Base-by-base conservation (phyloP, 2,113 vertebrate species). In the Struthio camelus region DNA sequence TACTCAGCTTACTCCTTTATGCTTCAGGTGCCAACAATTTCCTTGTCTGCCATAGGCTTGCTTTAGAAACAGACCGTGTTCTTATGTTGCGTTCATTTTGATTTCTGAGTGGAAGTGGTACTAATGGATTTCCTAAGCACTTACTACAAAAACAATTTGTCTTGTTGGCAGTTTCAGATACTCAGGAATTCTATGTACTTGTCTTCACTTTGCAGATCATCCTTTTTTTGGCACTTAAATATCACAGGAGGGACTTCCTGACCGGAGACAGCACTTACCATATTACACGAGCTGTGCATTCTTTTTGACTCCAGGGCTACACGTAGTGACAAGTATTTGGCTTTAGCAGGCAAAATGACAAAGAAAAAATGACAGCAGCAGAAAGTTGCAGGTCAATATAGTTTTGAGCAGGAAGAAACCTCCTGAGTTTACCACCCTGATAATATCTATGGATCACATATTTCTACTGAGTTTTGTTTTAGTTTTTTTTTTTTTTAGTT, bases 121-220 rank as follows among this genome's bases (percentile, higher is more conserved):
- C 94, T 96, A 96, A 97, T 97, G 94, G 78, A 16, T 93, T 94
- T 97, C 93, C 92, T 81, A 86, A 76, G 91, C 76, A 91, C 82
- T 85, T 93, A 72, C 87, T 94, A 95, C 76, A 91, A 95, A 94
- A 97, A 86, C 85, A 87, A 95, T 97, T 97, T 94, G 92, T 96
- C 93, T 93, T 96, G 81, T 69, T 97, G 92, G 95, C 97, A 96
- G 79, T 85, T 95, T 86, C 93, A 94, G 71, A 91, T 94, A 92
- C 86, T 95, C 79, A 94, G 69, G 72, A 96, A 94, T 89, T 90
- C 94, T 80, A 50, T 65, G 72, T 86, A 84, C 91, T 96, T 97
- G 91, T 95, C 87, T 95, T 96, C 86, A 64, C 90, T 97, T 96
- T 93, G 85, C 87, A 94, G 93, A 97, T 96, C 76, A 96, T 96